Evolutionary conservation across 2,797 vertebrate species (phyloP), one percentile per base, ranked within the genome.

Genomic region (Pyrocephalus nanus): DNA sequence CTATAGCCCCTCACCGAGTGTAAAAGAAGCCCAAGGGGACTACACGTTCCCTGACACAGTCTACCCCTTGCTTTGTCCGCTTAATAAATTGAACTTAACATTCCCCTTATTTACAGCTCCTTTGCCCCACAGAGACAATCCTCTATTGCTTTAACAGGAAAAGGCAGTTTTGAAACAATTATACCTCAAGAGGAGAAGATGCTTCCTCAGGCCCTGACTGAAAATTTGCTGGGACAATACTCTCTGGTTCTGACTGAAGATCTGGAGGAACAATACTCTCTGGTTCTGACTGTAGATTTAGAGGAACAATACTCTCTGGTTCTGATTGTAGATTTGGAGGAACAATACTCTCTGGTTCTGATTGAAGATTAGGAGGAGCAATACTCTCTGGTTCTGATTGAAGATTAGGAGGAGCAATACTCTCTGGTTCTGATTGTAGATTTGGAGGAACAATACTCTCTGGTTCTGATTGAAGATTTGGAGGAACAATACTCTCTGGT

Each of bases 181-280:
- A 18, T 98, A 99, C 99, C 98, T 99, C 98, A 50, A 42, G 45
- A 57, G 95, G 5, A 9, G 98, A 98, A 91, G 98, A 98, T 11
- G 90, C 97, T 98, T 97, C 96, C 98, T 97, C 98, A 57, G 92
- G 89, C 57, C 97, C 98, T 92, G 98, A 98, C 60, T 92, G 98
- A 72, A 99, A 98, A 96, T 98, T 98, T 7, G 27, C 16, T 18
- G 50, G 50, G 29, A 10, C 15, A 51, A 15, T 27, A 51, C 26
- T 11, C 50, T 51, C 50, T 27, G 50, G 26, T 51, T 51, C 98
- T 92, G 98, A 98, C 53, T 93, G 98, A 72, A 99, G 98, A 97
- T 98, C 98, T 29, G 50, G 26, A 29, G 50, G 15, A 51, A 18
- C 50, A 51, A 18, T 17, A 29, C 9, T 17, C 27, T 51, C 50